A percentile compares a stretch with the other conserved stretches of the same genome.
Evolutionary conservation across 2,888 invertebrate species (phyloP).

Genomic region (Pammene fasciana): DNA sequence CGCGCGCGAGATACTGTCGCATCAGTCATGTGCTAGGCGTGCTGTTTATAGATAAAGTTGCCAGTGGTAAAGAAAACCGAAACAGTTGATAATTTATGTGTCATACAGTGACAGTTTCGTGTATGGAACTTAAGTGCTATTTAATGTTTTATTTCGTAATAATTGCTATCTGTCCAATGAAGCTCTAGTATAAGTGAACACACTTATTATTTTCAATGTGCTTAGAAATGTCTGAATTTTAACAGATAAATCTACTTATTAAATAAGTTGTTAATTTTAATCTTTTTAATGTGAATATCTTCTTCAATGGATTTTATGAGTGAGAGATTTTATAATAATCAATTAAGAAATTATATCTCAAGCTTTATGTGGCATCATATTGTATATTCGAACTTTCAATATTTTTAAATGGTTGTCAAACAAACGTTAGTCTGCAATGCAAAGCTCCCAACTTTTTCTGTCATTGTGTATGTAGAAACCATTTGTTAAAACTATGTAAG

Average conservation of each 20-base stretch:
- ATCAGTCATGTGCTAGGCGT: too few relatives aligned
- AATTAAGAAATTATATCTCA: neutral
- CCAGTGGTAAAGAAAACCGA: neutral
- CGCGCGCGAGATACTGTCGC: too few relatives aligned
- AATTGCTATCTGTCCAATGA: slow-evolving; percentile 2
- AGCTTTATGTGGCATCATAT: neutral
- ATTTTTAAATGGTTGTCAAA: neutral
- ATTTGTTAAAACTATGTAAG: neutral
- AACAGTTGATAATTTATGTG: neutral
- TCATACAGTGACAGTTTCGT: neutral
- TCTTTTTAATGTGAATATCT: neutral
- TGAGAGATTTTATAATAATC: neutral
- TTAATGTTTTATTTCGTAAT: neutral
- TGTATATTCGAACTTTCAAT: neutral
- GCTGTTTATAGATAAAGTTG: neutral
- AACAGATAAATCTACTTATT: neutral
- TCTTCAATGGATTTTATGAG: neutral
- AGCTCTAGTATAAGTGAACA: neutral
- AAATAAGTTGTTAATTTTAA: too few relatives aligned
- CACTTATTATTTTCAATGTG: neutral
- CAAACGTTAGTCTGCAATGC: neutral
- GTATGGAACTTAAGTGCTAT: neutral
- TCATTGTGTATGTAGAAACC: neutral
- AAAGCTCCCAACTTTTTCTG: neutral
- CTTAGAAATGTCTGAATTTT: neutral